phyloP scores from a whole-genome alignment of 2,113 vertebrate species.

The Glaucidium brasilianum region DNA sequence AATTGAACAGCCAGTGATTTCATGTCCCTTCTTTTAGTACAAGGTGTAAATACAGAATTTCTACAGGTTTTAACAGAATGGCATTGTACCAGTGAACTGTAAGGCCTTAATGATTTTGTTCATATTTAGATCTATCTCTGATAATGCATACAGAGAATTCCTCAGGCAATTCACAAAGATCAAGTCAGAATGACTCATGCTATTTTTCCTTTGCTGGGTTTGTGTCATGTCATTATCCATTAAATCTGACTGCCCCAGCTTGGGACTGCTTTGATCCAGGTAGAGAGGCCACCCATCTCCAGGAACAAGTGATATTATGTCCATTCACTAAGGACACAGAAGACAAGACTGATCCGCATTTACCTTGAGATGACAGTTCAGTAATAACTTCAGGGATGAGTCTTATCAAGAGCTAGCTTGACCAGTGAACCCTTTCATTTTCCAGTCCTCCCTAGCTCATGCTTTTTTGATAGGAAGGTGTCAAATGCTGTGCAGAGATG shows the following conservation, averaged over 20 bases:
- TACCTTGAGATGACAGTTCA: background rate
- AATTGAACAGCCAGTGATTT: background rate
- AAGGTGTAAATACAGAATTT: background rate
- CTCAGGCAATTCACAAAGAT: background rate
- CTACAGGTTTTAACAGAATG: background rate
- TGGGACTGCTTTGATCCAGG: background rate
- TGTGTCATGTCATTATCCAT: background rate
- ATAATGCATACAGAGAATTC: background rate
- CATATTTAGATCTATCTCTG: background rate
- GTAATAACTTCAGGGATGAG: background rate
- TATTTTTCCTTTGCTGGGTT: background rate
- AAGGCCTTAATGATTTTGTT: background rate
- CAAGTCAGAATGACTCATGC: background rate
- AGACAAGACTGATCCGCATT: background rate
- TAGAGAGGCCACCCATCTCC: background rate
- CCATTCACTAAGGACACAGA: background rate
- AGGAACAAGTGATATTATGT: background rate
- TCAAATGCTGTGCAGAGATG: background rate
- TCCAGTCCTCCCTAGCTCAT: background rate
- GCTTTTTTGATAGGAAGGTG: background rate
- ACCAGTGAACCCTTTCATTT: background rate
- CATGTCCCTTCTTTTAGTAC: background rate
- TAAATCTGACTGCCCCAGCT: background rate
- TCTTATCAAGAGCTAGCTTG: background rate
- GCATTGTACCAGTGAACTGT: background rate